Conservation (phyloP, 2,888 invertebrate genomes). For the Erynnis tages region DNA sequence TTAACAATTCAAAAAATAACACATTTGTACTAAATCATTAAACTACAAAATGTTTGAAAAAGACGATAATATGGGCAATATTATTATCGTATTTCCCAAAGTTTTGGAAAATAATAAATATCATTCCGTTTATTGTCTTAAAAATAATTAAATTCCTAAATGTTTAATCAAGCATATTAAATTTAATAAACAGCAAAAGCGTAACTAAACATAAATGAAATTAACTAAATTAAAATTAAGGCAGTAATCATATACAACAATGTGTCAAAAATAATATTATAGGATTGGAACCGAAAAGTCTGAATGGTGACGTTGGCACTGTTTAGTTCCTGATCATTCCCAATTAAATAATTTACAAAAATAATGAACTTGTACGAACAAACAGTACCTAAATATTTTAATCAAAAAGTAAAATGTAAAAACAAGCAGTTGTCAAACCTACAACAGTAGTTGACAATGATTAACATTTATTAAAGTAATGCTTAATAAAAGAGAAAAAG, state of each 20-base stretch:
- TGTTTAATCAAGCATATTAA: neutral
- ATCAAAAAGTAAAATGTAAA: too few relatives aligned
- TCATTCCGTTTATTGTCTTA: conserved; percentile 19
- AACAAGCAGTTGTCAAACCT: too few relatives aligned
- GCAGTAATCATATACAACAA: conserved; percentile 28
- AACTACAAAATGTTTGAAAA: conserved; percentile 30
- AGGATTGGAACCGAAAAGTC: too few relatives aligned
- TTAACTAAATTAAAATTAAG: conserved; percentile 28
- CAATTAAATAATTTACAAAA: too few relatives aligned
- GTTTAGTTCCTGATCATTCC: too few relatives aligned
- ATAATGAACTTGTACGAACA: too few relatives aligned
- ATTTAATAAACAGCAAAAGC: conserved; percentile 9
- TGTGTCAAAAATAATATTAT: too few relatives aligned
- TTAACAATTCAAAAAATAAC: conserved; percentile 15
- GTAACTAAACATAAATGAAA: conserved; percentile 23
- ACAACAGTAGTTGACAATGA: too few relatives aligned
- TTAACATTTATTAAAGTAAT: too few relatives aligned
- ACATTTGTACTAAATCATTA: conserved; percentile 29
- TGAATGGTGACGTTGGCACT: too few relatives aligned
- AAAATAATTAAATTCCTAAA: neutral
- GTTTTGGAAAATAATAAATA: conserved; percentile 17
- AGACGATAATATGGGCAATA: conserved; percentile 40
- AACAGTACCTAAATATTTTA: too few relatives aligned
- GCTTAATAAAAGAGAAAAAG: too few relatives aligned
- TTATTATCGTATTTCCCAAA: conserved; percentile 34